These are phyloP conservation scores for Aphidius gifuensis DNA, from an alignment of 1,140 invertebrate species.

Conservation along the genomic window DNA sequence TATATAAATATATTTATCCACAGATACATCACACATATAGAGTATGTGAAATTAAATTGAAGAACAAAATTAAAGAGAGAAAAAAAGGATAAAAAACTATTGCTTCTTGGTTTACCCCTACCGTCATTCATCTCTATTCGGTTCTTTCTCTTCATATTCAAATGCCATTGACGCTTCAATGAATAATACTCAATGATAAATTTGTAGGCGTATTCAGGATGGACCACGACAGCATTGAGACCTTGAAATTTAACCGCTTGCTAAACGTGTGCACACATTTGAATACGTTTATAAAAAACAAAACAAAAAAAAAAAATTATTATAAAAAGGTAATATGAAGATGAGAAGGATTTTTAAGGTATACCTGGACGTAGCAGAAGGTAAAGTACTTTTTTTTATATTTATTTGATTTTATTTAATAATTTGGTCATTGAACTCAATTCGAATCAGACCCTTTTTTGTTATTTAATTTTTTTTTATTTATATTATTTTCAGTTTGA, in stretches of 20 bases:
- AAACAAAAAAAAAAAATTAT: neutral
- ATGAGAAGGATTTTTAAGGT: constrained; percentile 17
- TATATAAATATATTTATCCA: too few species aligned
- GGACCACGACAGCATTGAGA: constrained; percentile 38
- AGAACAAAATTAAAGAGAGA: too few species aligned
- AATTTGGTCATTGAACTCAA: too few species aligned
- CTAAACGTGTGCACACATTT: constrained; percentile 36
- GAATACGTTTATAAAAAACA: constrained; percentile 31
- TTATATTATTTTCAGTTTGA: too few species aligned
- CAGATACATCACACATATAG: too few species aligned
- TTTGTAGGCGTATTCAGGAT: constrained; percentile 55
- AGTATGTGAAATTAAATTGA: too few species aligned
- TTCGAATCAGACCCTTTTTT: too few species aligned
- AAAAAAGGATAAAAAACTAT: neutral
- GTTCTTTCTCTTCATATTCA: constrained; percentile 56
- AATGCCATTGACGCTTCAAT: constrained; percentile 56
- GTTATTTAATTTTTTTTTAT: too few species aligned
- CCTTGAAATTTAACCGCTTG: constrained; percentile 48
- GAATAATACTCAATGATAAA: constrained; percentile 57
- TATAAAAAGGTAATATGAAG: neutral
- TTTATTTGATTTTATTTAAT: constrained; percentile 16
- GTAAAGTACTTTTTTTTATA: constrained; percentile 1
- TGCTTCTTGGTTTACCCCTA: constrained; percentile 16
- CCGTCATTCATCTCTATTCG: constrained; percentile 40
- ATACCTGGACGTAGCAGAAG: constrained; percentile 9